Evolutionary conservation across 37 sponge, comb jelly and placozoan genomes (phyloP), one percentile per base, ranked within the genome.

Genomic region (Ephydatia muelleri): DNA sequence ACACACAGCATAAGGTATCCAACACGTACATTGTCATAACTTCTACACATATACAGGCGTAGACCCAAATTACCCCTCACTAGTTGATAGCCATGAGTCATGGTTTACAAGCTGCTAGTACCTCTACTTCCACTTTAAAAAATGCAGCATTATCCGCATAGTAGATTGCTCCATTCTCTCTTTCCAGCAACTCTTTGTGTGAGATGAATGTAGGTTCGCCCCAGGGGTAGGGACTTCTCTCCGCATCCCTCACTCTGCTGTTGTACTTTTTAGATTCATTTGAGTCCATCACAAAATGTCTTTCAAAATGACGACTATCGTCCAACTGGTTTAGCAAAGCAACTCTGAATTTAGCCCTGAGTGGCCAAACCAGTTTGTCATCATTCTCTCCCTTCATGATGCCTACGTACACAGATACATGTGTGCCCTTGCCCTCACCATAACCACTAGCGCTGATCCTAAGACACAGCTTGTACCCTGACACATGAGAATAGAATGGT

Each of bases 381-480:
- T 78, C 80, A 80, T 80, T 64, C 34, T 36, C 35, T 26, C 80
- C 80, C 11, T 23, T 65, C 31, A 65, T 64, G 21, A 80, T 12
- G 30, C 23, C 25, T 30, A 64, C 67, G 33, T 33, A 66, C 21
- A 80, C 68, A 2, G 80, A 80, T 0, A 80, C 68, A 67, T 72
- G 83, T 2, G 73, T 48, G 47, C 83, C 72, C 5, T 13, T 34
- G 32, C 47, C 83, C 36, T 72, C 83, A 43, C 83, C 48, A 33
- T 28, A 71, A 0, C 73, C 83, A 71, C 47, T 82, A 4, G 83
- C 33, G 39, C 72, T 23, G 29, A 72, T 33, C 0, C 29, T 6
- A 28, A 82, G 73, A 28, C 73, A 72, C 57, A 72, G 47, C 39
- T 71, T 82, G 48, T 49, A 82, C 5, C 83, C 73, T 49, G 34